Base-by-base conservation (phyloP, 2,888 invertebrate species). In the Oscheius myriophilus region DNA sequence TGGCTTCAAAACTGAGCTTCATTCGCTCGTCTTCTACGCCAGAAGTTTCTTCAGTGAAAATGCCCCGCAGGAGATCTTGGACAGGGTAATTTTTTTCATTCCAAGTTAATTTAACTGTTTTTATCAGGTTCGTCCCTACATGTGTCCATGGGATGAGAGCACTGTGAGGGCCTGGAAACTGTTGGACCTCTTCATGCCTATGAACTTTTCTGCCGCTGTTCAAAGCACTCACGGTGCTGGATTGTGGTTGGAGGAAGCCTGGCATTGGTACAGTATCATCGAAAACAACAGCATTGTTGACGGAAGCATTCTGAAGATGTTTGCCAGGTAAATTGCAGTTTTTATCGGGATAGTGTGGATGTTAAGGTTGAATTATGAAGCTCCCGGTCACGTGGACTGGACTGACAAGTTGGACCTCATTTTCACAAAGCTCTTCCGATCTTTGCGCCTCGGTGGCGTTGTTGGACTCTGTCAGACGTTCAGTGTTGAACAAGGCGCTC, bases 11-110 rank as follows among this genome's bases (percentile, higher is more conserved):
- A 82, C 54, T 2, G 77, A 76, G 23, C 66, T 80, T n/a, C 67
- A 70, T 46, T 72, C 63, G n/a, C 65, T 78, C 45, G 86, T 89
- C 14, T 82, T 80, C 55, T 77, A 80, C 46, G 86, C 87, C 61
- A 83, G 88, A 69, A 75, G 80, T 16, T 93, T 92, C 87, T 92
- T 92, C 86, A 90, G 92, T 67, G 87, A 91, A 51, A 89, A 89
- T 43, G 91, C 93, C 0, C 94, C 94, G 0, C 91, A 91, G 87
- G 95, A 95, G 88, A 93, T 96, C 84, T 88, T 96, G 63, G 92
- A 92, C 66, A 92, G 93, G 87, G 79, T 85, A 51, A 23, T 43
- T 42, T 26, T 46, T 12, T 23, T 12, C 9, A 49, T 16, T 41
- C 7, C 2, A 58, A 18, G 9, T 16, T 16, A 25, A 61, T 43